Evolutionary conservation across 2,797 vertebrate species (phyloP).

Genomic region (Tokudaia muenninki): DNA sequence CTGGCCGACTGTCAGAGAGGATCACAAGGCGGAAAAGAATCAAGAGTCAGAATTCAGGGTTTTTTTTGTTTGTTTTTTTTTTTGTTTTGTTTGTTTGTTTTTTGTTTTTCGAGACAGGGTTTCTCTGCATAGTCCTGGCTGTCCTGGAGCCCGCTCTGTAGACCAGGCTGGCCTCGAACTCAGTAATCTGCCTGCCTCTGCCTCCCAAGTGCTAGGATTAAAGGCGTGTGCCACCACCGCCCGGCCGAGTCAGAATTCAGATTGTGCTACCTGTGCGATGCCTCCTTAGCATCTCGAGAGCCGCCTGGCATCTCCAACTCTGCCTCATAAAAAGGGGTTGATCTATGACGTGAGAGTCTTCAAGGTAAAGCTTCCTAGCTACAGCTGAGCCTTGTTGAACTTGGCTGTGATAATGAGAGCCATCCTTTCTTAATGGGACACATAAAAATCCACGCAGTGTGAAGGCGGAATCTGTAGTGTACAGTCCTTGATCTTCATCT

Average conservation of each 20-base stretch:
- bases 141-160: too few species aligned
- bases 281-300: neutral
- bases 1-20: neutral
- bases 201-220: too few species aligned
- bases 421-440: too few species aligned
- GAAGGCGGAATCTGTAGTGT: neutral
- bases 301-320: too few species aligned
- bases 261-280: too few species aligned
- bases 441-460: neutral
- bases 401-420: neutral
- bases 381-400: neutral
- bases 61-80: too few species aligned
- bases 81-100: too few species aligned
- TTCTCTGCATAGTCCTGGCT: too few species aligned
- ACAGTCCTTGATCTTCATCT: neutral
- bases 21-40: neutral
- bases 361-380: neutral
- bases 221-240: too few species aligned
- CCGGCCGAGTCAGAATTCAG: neutral
- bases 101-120: too few species aligned
- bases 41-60: neutral
- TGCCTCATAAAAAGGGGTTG: neutral
- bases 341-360: neutral
- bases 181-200: too few species aligned
- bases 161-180: too few species aligned